Percentiles rank a stretch among this genome's conserved stretches.
These are phyloP conservation scores for Staurois parvus DNA, from an alignment of 2,797 vertebrate genomes.

Conservation along the genomic window DNA sequence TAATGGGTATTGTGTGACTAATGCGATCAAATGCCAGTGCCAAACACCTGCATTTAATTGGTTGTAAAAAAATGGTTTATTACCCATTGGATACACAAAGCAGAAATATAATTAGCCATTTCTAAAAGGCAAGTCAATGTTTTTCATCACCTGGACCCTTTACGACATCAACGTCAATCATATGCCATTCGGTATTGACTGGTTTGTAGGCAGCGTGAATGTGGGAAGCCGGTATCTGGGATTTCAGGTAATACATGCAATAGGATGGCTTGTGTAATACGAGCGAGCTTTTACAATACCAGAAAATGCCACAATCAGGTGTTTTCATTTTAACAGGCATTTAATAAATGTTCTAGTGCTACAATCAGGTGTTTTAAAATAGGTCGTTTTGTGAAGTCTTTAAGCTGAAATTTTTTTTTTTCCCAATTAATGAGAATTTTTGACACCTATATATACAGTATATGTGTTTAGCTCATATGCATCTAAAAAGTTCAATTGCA, in stretches of 20 bases:
- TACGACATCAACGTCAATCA: conserved; percentile 61
- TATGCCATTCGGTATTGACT: conserved; percentile 45
- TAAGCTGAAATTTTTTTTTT: neutral
- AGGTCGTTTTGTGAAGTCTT: neutral
- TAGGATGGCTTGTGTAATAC: neutral
- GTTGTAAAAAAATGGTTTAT: conserved; percentile 64
- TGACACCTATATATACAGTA: neutral
- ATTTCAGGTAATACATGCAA: conserved; percentile 6
- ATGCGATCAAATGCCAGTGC: conserved; percentile 63
- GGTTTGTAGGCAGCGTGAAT: conserved; percentile 3
- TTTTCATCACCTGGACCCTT: conserved; percentile 63
- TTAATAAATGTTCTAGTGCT: neutral
- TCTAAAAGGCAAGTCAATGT: conserved; percentile 64
- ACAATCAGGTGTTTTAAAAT: neutral
- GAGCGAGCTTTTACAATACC: neutral
- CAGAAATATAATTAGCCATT: conserved; percentile 63
- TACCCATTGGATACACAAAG: conserved; percentile 63
- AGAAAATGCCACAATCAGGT: neutral
- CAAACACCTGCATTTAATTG: conserved; percentile 64
- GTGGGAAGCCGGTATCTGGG: conserved; percentile 4
- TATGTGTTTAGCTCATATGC: neutral
- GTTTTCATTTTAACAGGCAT: conserved; percentile 1
- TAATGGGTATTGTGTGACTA: conserved; percentile 64
- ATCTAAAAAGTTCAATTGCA: neutral
- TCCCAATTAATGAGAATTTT: neutral